phyloP scores from a whole-genome alignment of 2,888 invertebrate species.

The Apoda limacodes region DNA sequence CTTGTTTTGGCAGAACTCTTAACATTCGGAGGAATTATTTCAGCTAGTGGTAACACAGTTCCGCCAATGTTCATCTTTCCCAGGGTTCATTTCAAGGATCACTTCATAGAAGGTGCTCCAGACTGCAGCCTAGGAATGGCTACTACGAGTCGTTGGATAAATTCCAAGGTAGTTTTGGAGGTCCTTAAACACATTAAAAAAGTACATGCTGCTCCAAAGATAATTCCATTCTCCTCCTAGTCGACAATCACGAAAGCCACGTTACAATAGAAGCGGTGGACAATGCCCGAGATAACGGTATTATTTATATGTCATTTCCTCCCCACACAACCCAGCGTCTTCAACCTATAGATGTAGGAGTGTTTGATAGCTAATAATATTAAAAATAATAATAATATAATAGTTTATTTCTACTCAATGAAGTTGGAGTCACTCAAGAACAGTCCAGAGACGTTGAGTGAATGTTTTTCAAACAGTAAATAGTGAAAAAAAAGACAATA shows the following conservation, averaged over 20 bases:
- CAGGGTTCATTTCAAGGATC: slow-evolving; percentile 20
- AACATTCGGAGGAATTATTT: slow-evolving; percentile 31
- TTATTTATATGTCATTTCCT: slow-evolving; percentile 21
- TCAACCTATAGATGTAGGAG: slow-evolving; percentile 31
- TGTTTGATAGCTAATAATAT: no score
- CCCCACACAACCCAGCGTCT: slow-evolving; percentile 30
- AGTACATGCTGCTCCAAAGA: slow-evolving; percentile 15
- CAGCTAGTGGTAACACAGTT: slow-evolving; percentile 25
- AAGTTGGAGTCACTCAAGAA: no score
- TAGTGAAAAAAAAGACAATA: no score
- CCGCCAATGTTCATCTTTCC: slow-evolving; percentile 29
- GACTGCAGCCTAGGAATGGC: slow-evolving; percentile 16
- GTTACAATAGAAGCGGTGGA: slow-evolving; percentile 12
- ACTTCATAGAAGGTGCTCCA: slow-evolving; percentile 20
- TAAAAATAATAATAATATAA: no score
- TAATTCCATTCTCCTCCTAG: slow-evolving; percentile 15
- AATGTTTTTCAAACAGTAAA: no score
- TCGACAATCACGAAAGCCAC: slow-evolving; percentile 17
- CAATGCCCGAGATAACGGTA: slow-evolving; percentile 16
- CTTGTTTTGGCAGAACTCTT: slow-evolving; percentile 30
- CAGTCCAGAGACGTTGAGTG: no score
- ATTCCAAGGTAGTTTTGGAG: no score
- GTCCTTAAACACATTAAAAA: no score
- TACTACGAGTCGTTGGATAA: slow-evolving; percentile 21
- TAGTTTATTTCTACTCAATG: no score